Base-by-base conservation (phyloP, 2,797 vertebrate species). In the Hypotaenidia okinawae region DNA sequence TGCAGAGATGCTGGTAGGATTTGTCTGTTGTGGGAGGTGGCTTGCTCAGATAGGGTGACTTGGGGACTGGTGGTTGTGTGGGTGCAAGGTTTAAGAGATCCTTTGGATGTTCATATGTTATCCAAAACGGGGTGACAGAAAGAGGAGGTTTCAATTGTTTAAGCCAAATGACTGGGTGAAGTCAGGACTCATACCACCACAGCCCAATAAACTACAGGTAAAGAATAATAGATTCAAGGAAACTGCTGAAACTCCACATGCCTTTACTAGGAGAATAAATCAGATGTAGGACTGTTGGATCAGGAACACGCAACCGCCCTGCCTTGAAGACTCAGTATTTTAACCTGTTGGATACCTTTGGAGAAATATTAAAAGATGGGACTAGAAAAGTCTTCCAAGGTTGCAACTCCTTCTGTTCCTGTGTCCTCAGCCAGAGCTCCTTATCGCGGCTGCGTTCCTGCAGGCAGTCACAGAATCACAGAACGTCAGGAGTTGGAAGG, bases 61-160 rank as follows among this genome's bases (percentile, higher is more conserved):
- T 47, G 16, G 18, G 28, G 18, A 66, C 21, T 0, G 4, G n/a
- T 30, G 7, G 5, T 9, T 64, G 27, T 55, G 6, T 7, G 3
- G 4, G 3, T 39, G 9, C 16, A 62, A 35, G 5, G 6, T 49
- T 62, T 72, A 51, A 41, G 25, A 90, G 13, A 15, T 62, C 10
- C 6, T 80, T 87, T 37, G 58, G 15, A 19, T 86, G 23, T 33
- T 75, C 13, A 5, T 62, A 13, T 22, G 5, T 51, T 68, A 43
- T 43, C 18, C 37, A 64, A 75, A 68, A 1, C 0, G 4, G 28
- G 67, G 18, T 51, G 62, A 47, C 16, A n/a, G 21, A 79, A 52
- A 24, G 9, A 85, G 66, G 35, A 22, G 2, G 24, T 68, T 92
- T 55, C 21, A 58, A 22, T 19, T 72, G 19, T 70, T 78, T 54